Evolutionary conservation across 2,113 vertebrate species (phyloP).

Genomic region (Catagonus wagneri): DNA sequence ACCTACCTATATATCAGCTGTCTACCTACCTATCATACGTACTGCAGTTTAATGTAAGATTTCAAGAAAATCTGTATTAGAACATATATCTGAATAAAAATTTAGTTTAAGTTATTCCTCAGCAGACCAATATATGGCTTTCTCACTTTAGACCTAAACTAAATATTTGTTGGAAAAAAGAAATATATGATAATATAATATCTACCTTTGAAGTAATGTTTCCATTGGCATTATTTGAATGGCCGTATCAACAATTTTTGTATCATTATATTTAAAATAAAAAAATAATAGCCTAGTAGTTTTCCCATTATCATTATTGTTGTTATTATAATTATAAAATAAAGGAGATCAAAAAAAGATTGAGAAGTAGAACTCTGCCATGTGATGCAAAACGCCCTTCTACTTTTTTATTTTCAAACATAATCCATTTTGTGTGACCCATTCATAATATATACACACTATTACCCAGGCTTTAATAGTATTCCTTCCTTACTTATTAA

Average conservation of each 20-base stretch:
- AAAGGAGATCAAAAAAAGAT: not conserved
- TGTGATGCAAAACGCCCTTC: not conserved
- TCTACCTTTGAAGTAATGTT: not conserved
- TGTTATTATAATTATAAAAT: not conserved
- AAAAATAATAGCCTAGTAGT: not conserved
- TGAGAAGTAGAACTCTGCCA: not conserved
- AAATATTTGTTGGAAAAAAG: not conserved
- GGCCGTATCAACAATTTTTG: not conserved
- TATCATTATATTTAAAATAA: not conserved
- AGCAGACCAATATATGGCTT: not conserved
- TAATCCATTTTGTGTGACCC: not conserved
- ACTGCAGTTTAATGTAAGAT: not conserved
- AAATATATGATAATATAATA: not conserved
- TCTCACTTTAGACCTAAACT: not conserved
- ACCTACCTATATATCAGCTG: no score
- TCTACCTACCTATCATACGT: not conserved
- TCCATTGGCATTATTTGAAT: not conserved
- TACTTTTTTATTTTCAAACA: not conserved
- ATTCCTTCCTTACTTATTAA: not conserved
- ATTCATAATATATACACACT: not conserved
- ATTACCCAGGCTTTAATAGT: no score
- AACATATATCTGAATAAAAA: not conserved
- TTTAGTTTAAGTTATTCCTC: not conserved
- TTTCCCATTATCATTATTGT: not conserved
- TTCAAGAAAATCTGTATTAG: not conserved